These are phyloP conservation scores for Sphaerolaimus hirsutus DNA, from an alignment of 2,888 invertebrate species.

Conservation along the genomic window DNA sequence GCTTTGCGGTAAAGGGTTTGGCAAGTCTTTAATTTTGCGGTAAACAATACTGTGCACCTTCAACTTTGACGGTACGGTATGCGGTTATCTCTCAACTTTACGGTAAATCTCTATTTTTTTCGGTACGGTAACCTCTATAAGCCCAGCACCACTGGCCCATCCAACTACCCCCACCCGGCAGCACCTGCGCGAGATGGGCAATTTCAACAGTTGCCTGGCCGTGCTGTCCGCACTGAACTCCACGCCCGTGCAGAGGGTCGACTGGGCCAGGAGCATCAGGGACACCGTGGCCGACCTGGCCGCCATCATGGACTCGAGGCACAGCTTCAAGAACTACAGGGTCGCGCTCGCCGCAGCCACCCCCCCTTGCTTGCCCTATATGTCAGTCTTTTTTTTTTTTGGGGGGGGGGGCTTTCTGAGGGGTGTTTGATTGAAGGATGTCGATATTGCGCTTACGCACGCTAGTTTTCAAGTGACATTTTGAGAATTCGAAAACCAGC, in stretches of 20 bases:
- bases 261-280: constrained; percentile 36
- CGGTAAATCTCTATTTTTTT: too few relatives aligned
- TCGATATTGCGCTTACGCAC: too few relatives aligned
- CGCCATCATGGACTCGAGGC: constrained; percentile 84
- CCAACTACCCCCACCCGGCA: constrained; percentile 14
- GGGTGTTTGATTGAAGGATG: too few relatives aligned
- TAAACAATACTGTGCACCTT: background rate
- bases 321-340: constrained; percentile 84
- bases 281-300: constrained; percentile 69
- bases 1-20: too few relatives aligned
- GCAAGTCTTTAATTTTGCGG: background rate
- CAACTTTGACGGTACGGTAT: too few relatives aligned
- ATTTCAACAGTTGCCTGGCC: constrained; percentile 92
- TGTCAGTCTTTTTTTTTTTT: constrained; percentile 42
- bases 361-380: constrained; percentile 95
- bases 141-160: background rate
- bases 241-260: constrained; percentile 54
- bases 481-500: too few relatives aligned
- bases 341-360: constrained; percentile 74
- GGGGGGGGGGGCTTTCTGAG: too few relatives aligned
- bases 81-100: too few relatives aligned
- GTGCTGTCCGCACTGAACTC: constrained; percentile 84
- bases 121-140: background rate
- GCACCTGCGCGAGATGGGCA: constrained; percentile 79
- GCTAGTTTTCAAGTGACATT: too few relatives aligned